These are phyloP conservation scores for Rhyzopertha dominica DNA, from an alignment of 1,140 invertebrate genomes.

Conservation along the genomic window DNA sequence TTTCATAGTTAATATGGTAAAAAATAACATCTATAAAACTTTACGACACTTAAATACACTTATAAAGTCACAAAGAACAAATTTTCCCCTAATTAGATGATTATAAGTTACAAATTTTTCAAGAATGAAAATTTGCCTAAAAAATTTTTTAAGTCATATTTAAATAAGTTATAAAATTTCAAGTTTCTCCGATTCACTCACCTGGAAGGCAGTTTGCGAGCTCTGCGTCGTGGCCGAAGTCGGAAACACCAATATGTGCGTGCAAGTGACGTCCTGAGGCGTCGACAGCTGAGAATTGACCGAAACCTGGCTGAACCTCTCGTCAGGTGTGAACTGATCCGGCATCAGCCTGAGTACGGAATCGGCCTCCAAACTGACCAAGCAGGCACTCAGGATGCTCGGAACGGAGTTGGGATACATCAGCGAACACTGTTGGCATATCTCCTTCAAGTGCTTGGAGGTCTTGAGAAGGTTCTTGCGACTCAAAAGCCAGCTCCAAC, in stretches of 20 bases:
- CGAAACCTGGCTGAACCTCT: slow-evolving; percentile 76
- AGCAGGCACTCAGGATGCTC: slow-evolving; percentile 91
- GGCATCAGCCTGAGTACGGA: slow-evolving; percentile 89
- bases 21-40: too few species aligned
- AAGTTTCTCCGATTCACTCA: too few species aligned
- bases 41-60: too few species aligned
- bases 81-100: too few species aligned
- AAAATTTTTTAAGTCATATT: too few species aligned
- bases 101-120: too few species aligned
- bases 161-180: too few species aligned
- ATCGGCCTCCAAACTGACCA: slow-evolving; percentile 95
- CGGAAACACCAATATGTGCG: slow-evolving; percentile 98
- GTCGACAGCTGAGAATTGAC: slow-evolving; percentile 82
- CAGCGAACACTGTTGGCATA: slow-evolving; percentile 83
- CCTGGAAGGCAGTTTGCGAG: slow-evolving; percentile 77
- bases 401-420: slow-evolving; percentile 76
- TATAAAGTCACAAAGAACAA: too few species aligned
- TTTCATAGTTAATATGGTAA: too few species aligned
- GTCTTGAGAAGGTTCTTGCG: slow-evolving; percentile 84
- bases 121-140: too few species aligned
- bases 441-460: slow-evolving; percentile 82
- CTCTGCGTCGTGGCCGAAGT: slow-evolving; percentile 95
- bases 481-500: slow-evolving; percentile 90
- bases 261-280: slow-evolving; percentile 91
- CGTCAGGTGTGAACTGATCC: slow-evolving; percentile 90